Percentiles rank a stretch among this genome's conserved stretches.
These are phyloP conservation scores for Podarcis cretensis DNA, from an alignment of 2,113 vertebrate genomes.

Conservation along the genomic window DNA sequence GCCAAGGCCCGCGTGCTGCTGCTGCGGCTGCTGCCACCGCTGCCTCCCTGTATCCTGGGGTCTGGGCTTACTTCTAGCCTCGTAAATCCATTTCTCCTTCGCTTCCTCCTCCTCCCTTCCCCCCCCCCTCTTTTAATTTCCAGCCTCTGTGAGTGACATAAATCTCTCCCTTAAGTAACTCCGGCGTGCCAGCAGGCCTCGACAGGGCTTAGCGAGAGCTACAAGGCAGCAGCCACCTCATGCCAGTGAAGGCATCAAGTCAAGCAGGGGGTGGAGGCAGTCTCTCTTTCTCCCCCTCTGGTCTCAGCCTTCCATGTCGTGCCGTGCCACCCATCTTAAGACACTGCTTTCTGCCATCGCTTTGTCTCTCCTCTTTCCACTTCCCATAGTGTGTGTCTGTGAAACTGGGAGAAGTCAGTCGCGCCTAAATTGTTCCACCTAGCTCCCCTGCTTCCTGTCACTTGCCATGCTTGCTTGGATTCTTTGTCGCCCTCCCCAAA, in stretches of 20 bases:
- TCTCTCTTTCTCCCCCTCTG: not conserved
- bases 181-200: not conserved
- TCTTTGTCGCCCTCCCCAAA: not conserved
- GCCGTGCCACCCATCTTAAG: not conserved
- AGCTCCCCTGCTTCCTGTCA: too few relatives aligned
- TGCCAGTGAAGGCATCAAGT: not conserved
- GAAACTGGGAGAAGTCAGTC: not conserved
- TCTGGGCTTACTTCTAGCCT: not conserved
- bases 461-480: not conserved
- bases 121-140: not conserved
- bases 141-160: constrained; percentile 16
- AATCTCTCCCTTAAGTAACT: constrained; percentile 23
- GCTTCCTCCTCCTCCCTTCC: not conserved
- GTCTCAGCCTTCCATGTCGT: too few relatives aligned
- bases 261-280: not conserved
- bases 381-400: too few relatives aligned
- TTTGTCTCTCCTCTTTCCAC: not conserved
- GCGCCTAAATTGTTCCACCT: too few relatives aligned
- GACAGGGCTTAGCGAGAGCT: not conserved
- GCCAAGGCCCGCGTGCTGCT: too few relatives aligned
- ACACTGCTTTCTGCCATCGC: not conserved
- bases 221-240: not conserved
- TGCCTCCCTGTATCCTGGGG: not conserved
- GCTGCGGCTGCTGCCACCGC: not conserved
- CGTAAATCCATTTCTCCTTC: not conserved